Percentiles rank a stretch among this genome's conserved stretches.
phyloP scores from a whole-genome alignment of 2,797 vertebrate genomes.

The Delichon dasypus region DNA sequence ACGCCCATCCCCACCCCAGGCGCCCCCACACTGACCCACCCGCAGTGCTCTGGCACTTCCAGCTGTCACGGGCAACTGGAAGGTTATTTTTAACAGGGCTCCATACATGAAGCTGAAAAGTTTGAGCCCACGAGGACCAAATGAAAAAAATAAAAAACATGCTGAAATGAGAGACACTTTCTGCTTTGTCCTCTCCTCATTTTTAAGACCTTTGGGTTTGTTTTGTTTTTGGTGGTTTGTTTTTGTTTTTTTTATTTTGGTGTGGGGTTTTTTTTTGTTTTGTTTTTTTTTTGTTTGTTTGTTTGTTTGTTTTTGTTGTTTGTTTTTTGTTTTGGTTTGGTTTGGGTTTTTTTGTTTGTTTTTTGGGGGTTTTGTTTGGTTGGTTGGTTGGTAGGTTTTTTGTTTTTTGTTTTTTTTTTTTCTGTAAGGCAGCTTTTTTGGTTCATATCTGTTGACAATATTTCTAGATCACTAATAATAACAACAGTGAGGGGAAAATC shows the following conservation, averaged over 20 bases:
- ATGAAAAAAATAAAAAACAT: not conserved
- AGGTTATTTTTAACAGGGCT: constrained; percentile 8
- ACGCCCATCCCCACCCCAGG: not conserved
- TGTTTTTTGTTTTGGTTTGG: not conserved
- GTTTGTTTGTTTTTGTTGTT: too few relatives aligned
- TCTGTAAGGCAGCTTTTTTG: not conserved
- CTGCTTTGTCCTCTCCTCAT: not conserved
- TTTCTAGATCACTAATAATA: constrained; percentile 8
- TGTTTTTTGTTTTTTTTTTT: not conserved
- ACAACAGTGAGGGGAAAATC: not conserved
- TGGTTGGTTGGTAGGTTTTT: too few relatives aligned
- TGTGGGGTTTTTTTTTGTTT: too few relatives aligned
- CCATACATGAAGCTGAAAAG: not conserved
- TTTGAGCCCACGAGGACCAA: not conserved
- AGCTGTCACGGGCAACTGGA: constrained; percentile 35
- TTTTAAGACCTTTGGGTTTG: not conserved
- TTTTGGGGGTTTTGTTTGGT: too few relatives aligned
- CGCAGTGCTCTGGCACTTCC: not conserved
- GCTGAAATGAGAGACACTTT: not conserved
- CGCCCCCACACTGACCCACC: not conserved
- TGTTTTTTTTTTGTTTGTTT: too few relatives aligned
- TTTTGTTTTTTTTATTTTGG: not conserved
- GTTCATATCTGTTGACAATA: not conserved
- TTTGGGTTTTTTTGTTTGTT: too few relatives aligned
- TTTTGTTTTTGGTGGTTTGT: too few relatives aligned